Conservation (phyloP, 1,140 invertebrate species). For the Tachypleus tridentatus region DNA sequence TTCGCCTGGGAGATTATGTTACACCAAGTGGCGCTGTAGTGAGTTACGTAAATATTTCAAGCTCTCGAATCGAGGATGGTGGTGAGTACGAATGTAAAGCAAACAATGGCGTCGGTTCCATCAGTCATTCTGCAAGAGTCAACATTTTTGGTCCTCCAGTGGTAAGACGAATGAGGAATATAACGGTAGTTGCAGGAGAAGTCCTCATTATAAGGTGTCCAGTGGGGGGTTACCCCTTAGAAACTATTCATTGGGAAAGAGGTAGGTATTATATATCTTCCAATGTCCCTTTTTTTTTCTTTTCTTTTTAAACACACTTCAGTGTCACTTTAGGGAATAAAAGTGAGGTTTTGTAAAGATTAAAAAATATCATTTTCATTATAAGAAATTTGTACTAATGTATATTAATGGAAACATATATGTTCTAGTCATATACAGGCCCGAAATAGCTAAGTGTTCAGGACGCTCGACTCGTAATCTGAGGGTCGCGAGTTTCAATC, state of each 20-base stretch:
- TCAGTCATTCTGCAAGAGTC: slow-evolving; percentile 26
- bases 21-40: slow-evolving; percentile 31
- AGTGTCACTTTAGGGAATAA: too few relatives aligned
- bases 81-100: slow-evolving; percentile 35
- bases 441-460: too few relatives aligned
- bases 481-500: too few relatives aligned
- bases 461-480: too few relatives aligned
- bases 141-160: slow-evolving; percentile 32
- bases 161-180: slow-evolving; percentile 33
- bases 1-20: slow-evolving; percentile 29
- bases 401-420: too few relatives aligned
- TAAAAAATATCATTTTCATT: too few relatives aligned
- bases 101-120: slow-evolving; percentile 31
- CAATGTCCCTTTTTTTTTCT: too few relatives aligned
- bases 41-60: slow-evolving; percentile 37
- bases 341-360: too few relatives aligned
- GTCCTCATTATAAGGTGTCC: slow-evolving; percentile 31
- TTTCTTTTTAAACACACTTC: too few relatives aligned
- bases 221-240: slow-evolving; percentile 27
- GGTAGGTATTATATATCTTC: slow-evolving; percentile 26
- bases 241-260: slow-evolving; percentile 38
- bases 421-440: too few relatives aligned
- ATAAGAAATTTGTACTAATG: too few relatives aligned
- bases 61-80: slow-evolving; percentile 32
- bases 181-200: slow-evolving; percentile 37